Base-by-base conservation (phyloP, 2,888 invertebrate species). In the Eucriotettix oculatus region DNA sequence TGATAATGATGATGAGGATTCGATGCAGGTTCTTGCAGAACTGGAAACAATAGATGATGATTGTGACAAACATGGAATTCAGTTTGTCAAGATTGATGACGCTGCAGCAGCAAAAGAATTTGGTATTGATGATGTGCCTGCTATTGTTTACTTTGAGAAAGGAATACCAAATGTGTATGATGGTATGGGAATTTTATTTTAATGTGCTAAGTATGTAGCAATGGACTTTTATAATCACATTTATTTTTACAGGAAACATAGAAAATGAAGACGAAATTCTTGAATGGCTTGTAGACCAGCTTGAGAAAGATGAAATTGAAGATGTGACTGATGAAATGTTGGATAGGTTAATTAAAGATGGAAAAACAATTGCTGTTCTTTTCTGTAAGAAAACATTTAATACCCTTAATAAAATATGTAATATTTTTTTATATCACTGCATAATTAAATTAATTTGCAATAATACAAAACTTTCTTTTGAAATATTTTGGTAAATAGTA, bases 271-370 rank as follows among this genome's bases (percentile, higher is more conserved):
- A 91, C 69, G 87, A 90, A 71, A 88, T 92, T 66, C 76, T 93
- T 59, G 87, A 88, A 70, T 93, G 93, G 93, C 76, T 93, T 44
- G 80, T 91, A 62, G 84, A 85, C 64, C 93, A 93, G 73, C 77
- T 91, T 66, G 91, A 92, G 72, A 89, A 87, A 68, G 93, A 94
- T 73, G 93, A 93, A 77, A 94, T 94, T 67, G 93, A 94, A 77
- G 93, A 94, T 74, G 89, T 94, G 54, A 93, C 92, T 57, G 92
- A 93, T 73, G 92, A 93, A 76, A 93, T 93, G 90, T 78, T 94
- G 67, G 91, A 92, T 72, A 87, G 86, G 71, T 79, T 94, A 65
- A 85, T 94, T 65, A 88, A 89, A 69, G 90, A 91, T 70, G 90
- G 91, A 66, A 90, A 90, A 73, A 89, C 86, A 66, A 79, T 94